These are phyloP conservation scores for Eospalax fontanierii DNA, from an alignment of 2,797 vertebrate genomes.

Conservation along the genomic window DNA sequence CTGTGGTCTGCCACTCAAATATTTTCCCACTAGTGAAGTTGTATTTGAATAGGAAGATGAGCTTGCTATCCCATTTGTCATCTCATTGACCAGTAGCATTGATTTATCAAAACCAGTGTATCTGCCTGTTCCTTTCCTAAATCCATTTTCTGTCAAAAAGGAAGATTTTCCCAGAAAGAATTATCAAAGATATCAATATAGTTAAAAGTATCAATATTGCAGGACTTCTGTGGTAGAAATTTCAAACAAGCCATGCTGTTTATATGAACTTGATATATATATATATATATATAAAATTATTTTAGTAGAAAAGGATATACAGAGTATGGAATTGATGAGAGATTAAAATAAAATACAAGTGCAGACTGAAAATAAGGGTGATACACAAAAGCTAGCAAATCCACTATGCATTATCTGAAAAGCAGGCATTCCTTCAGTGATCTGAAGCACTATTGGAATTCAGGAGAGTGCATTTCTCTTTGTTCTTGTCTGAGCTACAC, in stretches of 20 bases:
- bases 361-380: neutral
- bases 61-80: neutral
- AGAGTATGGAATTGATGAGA: neutral
- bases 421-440: constrained; percentile 19
- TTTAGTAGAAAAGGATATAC: neutral
- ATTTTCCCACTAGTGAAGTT: constrained; percentile 26
- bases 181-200: neutral
- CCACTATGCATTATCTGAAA: constrained; percentile 33
- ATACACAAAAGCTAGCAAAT: neutral
- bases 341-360: constrained; percentile 5
- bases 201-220: neutral
- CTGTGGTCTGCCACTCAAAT: neutral
- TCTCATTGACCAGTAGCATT: neutral
- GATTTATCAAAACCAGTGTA: constrained; percentile 39
- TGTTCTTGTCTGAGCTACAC: constrained; percentile 3
- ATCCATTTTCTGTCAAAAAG: constrained; percentile 30
- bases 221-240: neutral
- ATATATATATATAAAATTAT: too few relatives aligned
- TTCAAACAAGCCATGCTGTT: neutral
- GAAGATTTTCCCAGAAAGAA: constrained; percentile 13
- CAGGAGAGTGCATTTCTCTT: neutral
- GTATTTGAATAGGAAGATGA: constrained; percentile 34
- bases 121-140: neutral
- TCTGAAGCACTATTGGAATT: constrained; percentile 16
- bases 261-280: neutral